A percentile compares a stretch with the other conserved stretches of the same genome.
phyloP scores from a whole-genome alignment of 2,797 vertebrate genomes.

The Hydrolagus colliei region DNA sequence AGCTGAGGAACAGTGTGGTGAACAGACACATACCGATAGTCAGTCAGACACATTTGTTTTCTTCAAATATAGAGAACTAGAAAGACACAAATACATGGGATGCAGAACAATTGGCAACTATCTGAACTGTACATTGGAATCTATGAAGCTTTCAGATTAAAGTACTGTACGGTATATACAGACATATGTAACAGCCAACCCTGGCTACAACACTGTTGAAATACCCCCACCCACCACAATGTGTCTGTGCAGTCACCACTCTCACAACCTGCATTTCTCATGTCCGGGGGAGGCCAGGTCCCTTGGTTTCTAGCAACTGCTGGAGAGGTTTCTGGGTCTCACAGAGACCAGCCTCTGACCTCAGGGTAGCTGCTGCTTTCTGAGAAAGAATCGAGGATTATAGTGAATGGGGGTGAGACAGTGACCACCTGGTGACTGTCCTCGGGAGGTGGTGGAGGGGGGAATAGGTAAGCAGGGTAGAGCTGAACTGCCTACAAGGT shows the following conservation, averaged over 20 bases:
- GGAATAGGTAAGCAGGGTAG: too few species aligned
- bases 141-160: slow-evolving; percentile 36
- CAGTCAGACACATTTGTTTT: not conserved
- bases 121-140: slow-evolving; percentile 17
- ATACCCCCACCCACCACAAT: not conserved
- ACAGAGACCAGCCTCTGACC: too few species aligned
- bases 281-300: too few species aligned
- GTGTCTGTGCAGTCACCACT: not conserved
- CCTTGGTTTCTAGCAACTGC: too few species aligned
- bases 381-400: too few species aligned
- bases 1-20: too few species aligned
- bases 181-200: slow-evolving; percentile 20
- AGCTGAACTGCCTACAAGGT: too few species aligned
- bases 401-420: too few species aligned
- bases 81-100: slow-evolving; percentile 13
- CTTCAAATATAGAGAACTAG: not conserved
- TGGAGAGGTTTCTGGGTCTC: too few species aligned
- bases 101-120: slow-evolving; percentile 17
- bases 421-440: too few species aligned
- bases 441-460: too few species aligned
- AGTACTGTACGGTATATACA: slow-evolving; percentile 40
- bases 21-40: not conserved
- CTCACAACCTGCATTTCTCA: not conserved
- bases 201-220: slow-evolving; percentile 23
- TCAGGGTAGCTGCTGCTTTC: too few species aligned